Base-by-base conservation (phyloP, 2,113 vertebrate genomes). In the Amphiprion percula region DNA sequence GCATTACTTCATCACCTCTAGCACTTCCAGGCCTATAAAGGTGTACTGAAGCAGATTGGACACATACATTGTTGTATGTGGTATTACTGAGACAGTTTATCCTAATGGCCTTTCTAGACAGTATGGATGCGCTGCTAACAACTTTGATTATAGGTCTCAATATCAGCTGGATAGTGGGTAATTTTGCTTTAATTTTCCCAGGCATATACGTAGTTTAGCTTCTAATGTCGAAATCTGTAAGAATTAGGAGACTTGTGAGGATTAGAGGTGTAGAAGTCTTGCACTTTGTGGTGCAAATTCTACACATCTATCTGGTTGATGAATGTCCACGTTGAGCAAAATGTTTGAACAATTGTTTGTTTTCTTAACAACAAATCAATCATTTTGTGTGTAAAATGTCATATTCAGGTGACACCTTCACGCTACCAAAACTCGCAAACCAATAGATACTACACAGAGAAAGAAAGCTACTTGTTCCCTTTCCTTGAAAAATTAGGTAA, bases 81-180 rank as follows among this genome's bases (percentile, higher is more conserved):
- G 59, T 73, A 73, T 83, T 78, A 72, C 62, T 4, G 28, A 46
- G 8, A 64, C 55, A 66, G 7, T 58, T 72, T 56, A 50, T 1
- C 17, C 16, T 84, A 74, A 86, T 77, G 54, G 74, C 10, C 60
- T 5, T 28, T 87, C 77, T 74, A 66, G 71, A 59, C 70, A 23
- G 66, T 54, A 12, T 59, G 28, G 23, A 80, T 74, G 63, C 14
- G 28, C 60, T 67, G 59, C 21, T 50, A 72, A 52, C 14, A 67
- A 26, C 46, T 79, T 49, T 59, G 17, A 30, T 77, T 49, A 10
- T 26, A 68, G 68, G 6, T 16, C 11, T 49, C 62, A 37, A 61
- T 61, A 26, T 53, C 39, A 64, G 24, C 16, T 46, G 4, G 53
- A 74, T 39, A 60, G 6, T 46, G 24, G n/a, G 14, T 63, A 21